Evolutionary conservation across 2,113 vertebrate genomes (phyloP).

Genomic region (Archilochus colubris): DNA sequence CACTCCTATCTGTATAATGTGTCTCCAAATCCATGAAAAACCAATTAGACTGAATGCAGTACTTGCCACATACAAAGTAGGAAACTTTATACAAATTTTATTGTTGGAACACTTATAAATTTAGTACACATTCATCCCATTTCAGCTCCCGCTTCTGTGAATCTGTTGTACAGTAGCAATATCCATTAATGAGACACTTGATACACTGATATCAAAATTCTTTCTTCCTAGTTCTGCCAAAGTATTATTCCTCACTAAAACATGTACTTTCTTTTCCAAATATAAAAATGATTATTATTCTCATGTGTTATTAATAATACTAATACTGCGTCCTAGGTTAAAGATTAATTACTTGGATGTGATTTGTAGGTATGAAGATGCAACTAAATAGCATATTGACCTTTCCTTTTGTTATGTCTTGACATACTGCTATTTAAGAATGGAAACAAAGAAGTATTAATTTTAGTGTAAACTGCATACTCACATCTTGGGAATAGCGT

Average conservation of each 20-base stretch:
- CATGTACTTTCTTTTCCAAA: not conserved
- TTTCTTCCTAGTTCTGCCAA: slow-evolving; percentile 29
- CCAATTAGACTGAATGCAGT: not conserved
- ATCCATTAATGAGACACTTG: slow-evolving; percentile 25
- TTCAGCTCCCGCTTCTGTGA: not conserved
- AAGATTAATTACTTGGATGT: slow-evolving; percentile 71
- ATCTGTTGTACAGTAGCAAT: not conserved
- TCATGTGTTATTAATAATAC: slow-evolving; percentile 60
- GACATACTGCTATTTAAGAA: not conserved
- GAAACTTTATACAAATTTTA: not conserved
- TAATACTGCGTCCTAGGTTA: slow-evolving; percentile 57
- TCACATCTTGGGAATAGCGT: not conserved
- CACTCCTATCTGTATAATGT: not conserved
- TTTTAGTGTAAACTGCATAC: not conserved
- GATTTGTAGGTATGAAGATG: slow-evolving; percentile 47
- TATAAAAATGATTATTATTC: slow-evolving; percentile 36
- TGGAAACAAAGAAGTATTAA: slow-evolving; percentile 28
- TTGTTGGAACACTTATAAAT: not conserved
- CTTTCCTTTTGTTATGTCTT: slow-evolving; percentile 23
- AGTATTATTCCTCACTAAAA: slow-evolving; percentile 40
- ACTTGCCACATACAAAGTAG: not conserved
- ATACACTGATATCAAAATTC: slow-evolving; percentile 7
- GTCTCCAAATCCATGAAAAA: slow-evolving; percentile 20
- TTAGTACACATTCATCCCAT: not conserved
- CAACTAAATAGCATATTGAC: slow-evolving; percentile 39